phyloP scores from a whole-genome alignment of 2,888 invertebrate genomes.

The Napeogenes inachia region DNA sequence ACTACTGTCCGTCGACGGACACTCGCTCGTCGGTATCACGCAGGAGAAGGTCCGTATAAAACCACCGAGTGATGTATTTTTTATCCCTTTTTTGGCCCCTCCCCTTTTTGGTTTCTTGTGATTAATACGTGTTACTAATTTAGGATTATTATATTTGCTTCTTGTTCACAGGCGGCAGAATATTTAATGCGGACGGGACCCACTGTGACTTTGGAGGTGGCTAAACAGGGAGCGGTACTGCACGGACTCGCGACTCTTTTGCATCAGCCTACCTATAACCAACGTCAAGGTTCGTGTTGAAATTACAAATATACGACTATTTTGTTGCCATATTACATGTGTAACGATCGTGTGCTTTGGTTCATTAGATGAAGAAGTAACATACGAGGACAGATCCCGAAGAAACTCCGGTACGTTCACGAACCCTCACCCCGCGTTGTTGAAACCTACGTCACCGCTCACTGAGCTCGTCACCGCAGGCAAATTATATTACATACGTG shows the following conservation, averaged over 20 bases:
- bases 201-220: slow-evolving; percentile 95
- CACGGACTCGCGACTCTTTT: slow-evolving; percentile 96
- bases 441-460: slow-evolving; percentile 60
- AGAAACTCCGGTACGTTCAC: slow-evolving; percentile 70
- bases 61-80: not conserved
- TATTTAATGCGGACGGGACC: slow-evolving; percentile 96
- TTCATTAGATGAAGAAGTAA: slow-evolving; percentile 46
- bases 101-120: too few relatives aligned
- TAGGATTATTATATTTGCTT: too few relatives aligned
- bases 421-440: slow-evolving; percentile 66
- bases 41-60: slow-evolving; percentile 80
- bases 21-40: slow-evolving; percentile 91
- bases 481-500: slow-evolving; percentile 35
- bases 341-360: slow-evolving; percentile 8
- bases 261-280: slow-evolving; percentile 84
- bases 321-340: not conserved
- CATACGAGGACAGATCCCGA: slow-evolving; percentile 56
- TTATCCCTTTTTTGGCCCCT: not conserved
- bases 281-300: slow-evolving; percentile 51
- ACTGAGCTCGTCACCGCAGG: slow-evolving; percentile 73
- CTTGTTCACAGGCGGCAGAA: slow-evolving; percentile 88
- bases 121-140: not conserved
- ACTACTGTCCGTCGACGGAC: slow-evolving; percentile 96
- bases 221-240: slow-evolving; percentile 97
- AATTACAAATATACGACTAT: not conserved